A percentile compares a stretch with the other conserved stretches of the same genome.
Evolutionary conservation across 2,797 vertebrate genomes (phyloP).

Genomic region (Helostoma temminkii): DNA sequence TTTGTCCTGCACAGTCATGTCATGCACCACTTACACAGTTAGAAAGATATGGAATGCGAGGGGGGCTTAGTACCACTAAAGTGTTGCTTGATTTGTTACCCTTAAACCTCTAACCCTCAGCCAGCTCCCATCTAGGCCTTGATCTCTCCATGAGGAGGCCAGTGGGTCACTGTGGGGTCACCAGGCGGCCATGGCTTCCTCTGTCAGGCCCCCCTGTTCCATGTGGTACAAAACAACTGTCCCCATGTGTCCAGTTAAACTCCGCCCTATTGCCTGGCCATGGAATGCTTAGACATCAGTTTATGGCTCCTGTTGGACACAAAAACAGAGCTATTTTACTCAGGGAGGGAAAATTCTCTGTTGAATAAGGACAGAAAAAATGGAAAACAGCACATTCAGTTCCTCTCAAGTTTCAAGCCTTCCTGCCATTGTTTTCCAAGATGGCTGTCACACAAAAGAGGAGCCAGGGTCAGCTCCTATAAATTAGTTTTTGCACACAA

Average conservation of each 20-base stretch:
- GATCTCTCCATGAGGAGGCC: slow-evolving; percentile 81
- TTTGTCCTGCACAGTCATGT: slow-evolving; percentile 53
- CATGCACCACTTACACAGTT: slow-evolving; percentile 58
- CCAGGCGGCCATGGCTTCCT: slow-evolving; percentile 85
- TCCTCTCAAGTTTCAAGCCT: slow-evolving; percentile 87
- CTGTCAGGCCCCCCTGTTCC: slow-evolving; percentile 70
- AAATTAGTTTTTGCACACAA: slow-evolving; percentile 93
- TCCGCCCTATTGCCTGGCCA: slow-evolving; percentile 83
- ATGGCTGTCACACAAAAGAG: slow-evolving; percentile 92
- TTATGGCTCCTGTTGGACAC: slow-evolving; percentile 86
- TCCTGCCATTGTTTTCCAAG: slow-evolving; percentile 89
- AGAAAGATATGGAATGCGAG: slow-evolving; percentile 67
- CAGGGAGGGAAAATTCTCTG: slow-evolving; percentile 87
- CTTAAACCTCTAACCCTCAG: slow-evolving; percentile 85
- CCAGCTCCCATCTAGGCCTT: slow-evolving; percentile 81
- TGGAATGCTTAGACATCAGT: slow-evolving; percentile 87
- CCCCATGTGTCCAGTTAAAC: slow-evolving; percentile 89
- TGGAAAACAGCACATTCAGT: slow-evolving; percentile 91
- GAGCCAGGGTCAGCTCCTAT: slow-evolving; percentile 91
- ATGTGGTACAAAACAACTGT: slow-evolving; percentile 86
- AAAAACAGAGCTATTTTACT: slow-evolving; percentile 90
- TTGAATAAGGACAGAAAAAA: slow-evolving; percentile 80
- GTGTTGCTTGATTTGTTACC: slow-evolving; percentile 87
- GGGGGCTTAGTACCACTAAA: slow-evolving; percentile 81
- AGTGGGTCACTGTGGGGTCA: slow-evolving; percentile 85